Base-by-base conservation (phyloP, 2,113 vertebrate genomes). In the Brevimyrus niger region DNA sequence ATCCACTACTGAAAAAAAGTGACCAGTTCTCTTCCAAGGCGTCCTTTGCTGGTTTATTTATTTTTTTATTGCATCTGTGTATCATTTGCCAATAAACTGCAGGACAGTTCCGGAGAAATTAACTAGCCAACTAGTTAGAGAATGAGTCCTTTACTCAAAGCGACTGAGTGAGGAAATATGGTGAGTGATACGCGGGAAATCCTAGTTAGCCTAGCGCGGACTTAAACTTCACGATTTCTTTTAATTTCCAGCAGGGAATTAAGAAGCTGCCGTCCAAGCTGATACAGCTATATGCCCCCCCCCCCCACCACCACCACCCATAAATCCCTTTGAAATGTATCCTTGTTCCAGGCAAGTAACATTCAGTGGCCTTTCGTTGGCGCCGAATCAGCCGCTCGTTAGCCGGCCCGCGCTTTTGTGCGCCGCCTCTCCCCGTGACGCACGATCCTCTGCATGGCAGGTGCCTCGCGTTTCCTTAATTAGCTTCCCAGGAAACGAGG, bases 391-490 rank as follows among this genome's bases (percentile, higher is more conserved):
- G 69, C 35, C 82, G 73, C 44, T 42, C 27, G 17, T 53, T 48
- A 44, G 42, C 19, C 1, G 42, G 1, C 42, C 15, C 1, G 80
- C n/a, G 23, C 85, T 51, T 51, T 46, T 5, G 48, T 80, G 82
- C 35, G 51, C 19, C 2, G n/a, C 27, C 47, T n/a, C 73, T n/a
- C 38, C 1, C 38, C 11, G 10, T n/a, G 89, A n/a, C 86, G 90
- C 42, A 38, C 15, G 50, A 91, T 88, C 83, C 19, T 10, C 17
- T 47, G 3, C 0, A 53, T 89, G 69, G 92, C 93, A 93, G 93
- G 91, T 92, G 92, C 91, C 85, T 17, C 90, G 91, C 84, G 91
- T 53, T 87, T 4, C 47, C 69, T 88, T 61, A 76, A 90, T 90
- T 90, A 91, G 89, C 65, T 47, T 58, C 86, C 90, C 44, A 51